Evolutionary conservation across 2,113 vertebrate species (phyloP).

Genomic region (Pedionomus torquatus): DNA sequence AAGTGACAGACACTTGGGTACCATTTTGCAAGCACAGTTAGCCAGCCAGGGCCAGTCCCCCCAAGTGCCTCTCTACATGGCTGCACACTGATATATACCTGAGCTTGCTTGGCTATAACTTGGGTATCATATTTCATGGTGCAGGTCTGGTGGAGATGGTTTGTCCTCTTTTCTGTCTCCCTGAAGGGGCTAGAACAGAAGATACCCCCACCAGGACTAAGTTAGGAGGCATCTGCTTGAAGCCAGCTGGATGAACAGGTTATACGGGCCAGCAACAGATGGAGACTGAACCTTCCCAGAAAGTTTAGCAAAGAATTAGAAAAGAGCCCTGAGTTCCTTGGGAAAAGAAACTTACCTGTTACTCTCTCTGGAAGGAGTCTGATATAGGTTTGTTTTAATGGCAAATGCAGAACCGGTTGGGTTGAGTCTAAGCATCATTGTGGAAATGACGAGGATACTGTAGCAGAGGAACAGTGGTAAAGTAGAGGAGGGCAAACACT

Average conservation of each 20-base stretch:
- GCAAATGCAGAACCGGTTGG: background rate
- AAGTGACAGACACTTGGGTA: background rate
- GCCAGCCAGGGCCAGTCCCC: background rate
- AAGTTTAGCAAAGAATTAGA: background rate
- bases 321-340: background rate
- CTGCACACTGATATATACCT: background rate
- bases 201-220: background rate
- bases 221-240: background rate
- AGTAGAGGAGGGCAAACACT: background rate
- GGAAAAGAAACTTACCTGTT: background rate
- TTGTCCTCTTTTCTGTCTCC: background rate
- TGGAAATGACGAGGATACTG: background rate
- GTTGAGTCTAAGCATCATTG: background rate
- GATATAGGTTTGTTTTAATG: background rate
- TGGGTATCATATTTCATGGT: background rate
- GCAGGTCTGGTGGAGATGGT: background rate
- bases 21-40: fast-evolving
- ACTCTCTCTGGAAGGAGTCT: background rate
- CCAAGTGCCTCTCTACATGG: background rate
- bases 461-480: background rate
- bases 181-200: background rate
- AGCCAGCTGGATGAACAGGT: background rate
- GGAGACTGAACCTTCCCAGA: background rate
- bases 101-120: background rate
- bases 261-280: background rate